Evolutionary conservation across 1,140 invertebrate genomes (phyloP).

Genomic region (Scaptomyza graminum): DNA sequence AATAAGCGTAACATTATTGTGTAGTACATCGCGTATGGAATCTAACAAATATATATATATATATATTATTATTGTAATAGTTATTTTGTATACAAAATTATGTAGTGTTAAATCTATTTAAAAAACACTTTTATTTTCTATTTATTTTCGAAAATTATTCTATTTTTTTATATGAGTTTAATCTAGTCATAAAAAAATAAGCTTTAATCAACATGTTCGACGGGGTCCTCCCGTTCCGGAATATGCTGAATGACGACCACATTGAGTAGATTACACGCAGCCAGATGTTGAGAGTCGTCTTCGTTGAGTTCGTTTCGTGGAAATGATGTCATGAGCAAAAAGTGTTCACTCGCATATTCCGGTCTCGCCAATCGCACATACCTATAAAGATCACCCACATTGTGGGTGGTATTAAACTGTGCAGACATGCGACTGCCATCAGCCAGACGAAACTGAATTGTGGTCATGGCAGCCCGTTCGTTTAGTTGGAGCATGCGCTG

Average conservation of each 20-base stretch:
- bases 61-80: too few species aligned
- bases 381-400: constrained; percentile 51
- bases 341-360: constrained; percentile 34
- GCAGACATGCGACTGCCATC: constrained; percentile 58
- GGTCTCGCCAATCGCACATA: constrained; percentile 55
- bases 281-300: constrained; percentile 47
- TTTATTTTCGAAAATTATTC: too few species aligned
- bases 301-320: constrained; percentile 53
- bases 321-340: constrained; percentile 56
- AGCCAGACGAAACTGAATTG: constrained; percentile 54
- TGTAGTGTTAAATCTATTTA: too few species aligned
- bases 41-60: constrained; percentile 29
- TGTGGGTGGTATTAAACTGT: constrained; percentile 57
- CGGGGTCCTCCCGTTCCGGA: constrained; percentile 31
- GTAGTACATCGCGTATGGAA: constrained; percentile 75
- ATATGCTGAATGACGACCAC: constrained; percentile 66
- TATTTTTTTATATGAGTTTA: too few species aligned
- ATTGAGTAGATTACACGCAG: constrained; percentile 55
- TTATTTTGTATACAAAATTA: too few species aligned
- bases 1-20: constrained; percentile 77
- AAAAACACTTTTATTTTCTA: too few species aligned
- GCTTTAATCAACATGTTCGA: neutral
- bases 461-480: constrained; percentile 22
- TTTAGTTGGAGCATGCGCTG: constrained; percentile 31
- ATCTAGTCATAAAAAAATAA: too few species aligned